Evolutionary conservation across 2,113 vertebrate genomes (phyloP).

Genomic region (Holacanthus passer): DNA sequence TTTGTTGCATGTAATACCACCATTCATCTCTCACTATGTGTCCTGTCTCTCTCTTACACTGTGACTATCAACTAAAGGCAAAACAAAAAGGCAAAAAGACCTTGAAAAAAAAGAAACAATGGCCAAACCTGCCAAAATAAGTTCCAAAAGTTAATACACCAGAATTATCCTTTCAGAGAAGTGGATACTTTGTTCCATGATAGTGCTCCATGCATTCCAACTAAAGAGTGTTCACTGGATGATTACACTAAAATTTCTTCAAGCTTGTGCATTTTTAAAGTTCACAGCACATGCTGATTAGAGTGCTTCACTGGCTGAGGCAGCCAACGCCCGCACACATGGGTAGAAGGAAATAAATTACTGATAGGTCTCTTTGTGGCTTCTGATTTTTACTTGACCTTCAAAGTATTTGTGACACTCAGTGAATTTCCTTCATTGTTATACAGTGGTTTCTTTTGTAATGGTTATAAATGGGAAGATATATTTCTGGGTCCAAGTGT

Average conservation of each 20-base stretch:
- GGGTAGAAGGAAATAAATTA: neutral
- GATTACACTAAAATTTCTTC: neutral
- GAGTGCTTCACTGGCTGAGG: neutral
- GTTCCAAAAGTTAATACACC: neutral
- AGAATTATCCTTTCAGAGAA: neutral
- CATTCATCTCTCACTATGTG: no score
- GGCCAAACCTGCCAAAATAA: no score
- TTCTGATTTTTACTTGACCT: neutral
- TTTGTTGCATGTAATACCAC: neutral
- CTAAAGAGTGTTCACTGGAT: neutral
- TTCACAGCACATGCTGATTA: neutral
- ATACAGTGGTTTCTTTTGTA: neutral
- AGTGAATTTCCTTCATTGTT: neutral
- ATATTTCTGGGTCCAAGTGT: neutral
- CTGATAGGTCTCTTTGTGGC: neutral
- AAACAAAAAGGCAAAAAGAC: no score
- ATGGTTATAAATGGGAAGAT: no score
- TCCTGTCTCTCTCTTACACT: neutral
- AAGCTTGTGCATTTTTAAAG: neutral
- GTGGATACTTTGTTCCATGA: neutral
- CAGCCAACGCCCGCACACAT: neutral
- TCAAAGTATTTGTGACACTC: neutral
- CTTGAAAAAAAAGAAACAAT: neutral
- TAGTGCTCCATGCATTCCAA: neutral
- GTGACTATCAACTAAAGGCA: neutral